Conservation (phyloP, 2,888 invertebrate species). For the Lithophane semibrunnea region DNA sequence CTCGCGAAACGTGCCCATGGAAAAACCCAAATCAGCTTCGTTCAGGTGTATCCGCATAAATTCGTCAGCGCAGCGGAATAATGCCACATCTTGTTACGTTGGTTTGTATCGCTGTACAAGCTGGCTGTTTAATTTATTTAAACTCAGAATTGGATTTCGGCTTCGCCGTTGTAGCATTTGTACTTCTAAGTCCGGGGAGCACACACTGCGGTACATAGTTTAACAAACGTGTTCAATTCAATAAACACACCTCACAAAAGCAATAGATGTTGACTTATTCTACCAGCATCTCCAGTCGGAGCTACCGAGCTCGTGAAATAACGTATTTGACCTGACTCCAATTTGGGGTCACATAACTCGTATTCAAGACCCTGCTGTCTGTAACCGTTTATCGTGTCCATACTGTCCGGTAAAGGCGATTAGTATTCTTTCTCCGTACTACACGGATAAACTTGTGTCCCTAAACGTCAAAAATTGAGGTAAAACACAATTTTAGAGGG, state of each 20-base stretch:
- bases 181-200: conserved; percentile 25
- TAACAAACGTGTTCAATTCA: conserved; percentile 51
- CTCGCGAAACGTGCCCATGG: conserved; percentile 47
- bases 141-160: conserved; percentile 43
- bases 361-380: conserved; percentile 46
- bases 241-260: conserved; percentile 52
- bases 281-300: conserved; percentile 38
- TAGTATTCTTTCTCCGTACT: conserved; percentile 63
- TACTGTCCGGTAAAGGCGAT: conserved; percentile 44
- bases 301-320: conserved; percentile 41
- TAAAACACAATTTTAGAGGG: conserved; percentile 62
- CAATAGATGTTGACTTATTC: conserved; percentile 48
- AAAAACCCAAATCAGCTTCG: conserved; percentile 49
- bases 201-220: conserved; percentile 51
- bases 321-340: conserved; percentile 46
- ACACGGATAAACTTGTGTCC: conserved; percentile 52
- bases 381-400: conserved; percentile 32
- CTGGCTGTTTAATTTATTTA: conserved; percentile 49
- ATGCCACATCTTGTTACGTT: conserved; percentile 27
- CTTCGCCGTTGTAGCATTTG: conserved; percentile 42
- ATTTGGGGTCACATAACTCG: conserved; percentile 39
- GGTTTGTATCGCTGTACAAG: conserved; percentile 38
- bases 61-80: conserved; percentile 50
- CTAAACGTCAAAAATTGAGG: conserved; percentile 59
- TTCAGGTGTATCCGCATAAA: conserved; percentile 54